phyloP scores from a whole-genome alignment of 2,113 vertebrate genomes.

The Cryptotis parvus region DNA sequence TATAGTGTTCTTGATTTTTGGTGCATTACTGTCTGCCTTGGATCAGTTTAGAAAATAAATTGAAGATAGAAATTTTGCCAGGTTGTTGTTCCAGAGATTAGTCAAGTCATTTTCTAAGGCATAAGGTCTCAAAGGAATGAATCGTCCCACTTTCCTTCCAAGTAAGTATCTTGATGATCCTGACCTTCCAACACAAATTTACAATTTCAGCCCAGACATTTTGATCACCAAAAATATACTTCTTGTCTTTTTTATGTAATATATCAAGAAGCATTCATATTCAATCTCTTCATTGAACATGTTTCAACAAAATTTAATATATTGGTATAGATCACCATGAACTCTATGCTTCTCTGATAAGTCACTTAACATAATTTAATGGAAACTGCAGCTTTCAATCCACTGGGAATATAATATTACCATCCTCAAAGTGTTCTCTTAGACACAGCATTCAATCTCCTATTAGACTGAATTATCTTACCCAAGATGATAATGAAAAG shows the following conservation, averaged over 20 bases:
- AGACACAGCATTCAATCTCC: slow-evolving; percentile 58
- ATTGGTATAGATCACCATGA: slow-evolving; percentile 34
- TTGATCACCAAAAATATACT: not conserved
- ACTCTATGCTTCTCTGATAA: slow-evolving; percentile 63
- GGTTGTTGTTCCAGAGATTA: not conserved
- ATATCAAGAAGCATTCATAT: slow-evolving; percentile 13
- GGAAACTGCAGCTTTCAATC: slow-evolving; percentile 66
- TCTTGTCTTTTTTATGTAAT: not conserved
- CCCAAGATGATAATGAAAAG: slow-evolving; percentile 78
- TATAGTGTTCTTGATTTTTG: not conserved
- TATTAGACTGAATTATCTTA: slow-evolving; percentile 38
- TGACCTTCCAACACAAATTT: not conserved
- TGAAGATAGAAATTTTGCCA: not conserved
- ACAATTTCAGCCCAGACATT: slow-evolving; percentile 14
- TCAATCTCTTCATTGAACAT: slow-evolving; percentile 33
- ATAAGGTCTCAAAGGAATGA: slow-evolving; percentile 42
- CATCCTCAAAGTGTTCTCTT: slow-evolving; percentile 76
- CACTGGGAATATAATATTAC: slow-evolving; percentile 76
- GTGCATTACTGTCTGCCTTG: not conserved
- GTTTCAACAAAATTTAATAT: slow-evolving; percentile 53
- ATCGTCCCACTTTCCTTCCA: not conserved
- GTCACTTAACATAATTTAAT: slow-evolving; percentile 72
- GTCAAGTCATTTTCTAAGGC: not conserved
- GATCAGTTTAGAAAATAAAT: not conserved
- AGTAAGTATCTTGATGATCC: not conserved